Base-by-base conservation (phyloP, 2,888 invertebrate species). In the Nomada fucata region DNA sequence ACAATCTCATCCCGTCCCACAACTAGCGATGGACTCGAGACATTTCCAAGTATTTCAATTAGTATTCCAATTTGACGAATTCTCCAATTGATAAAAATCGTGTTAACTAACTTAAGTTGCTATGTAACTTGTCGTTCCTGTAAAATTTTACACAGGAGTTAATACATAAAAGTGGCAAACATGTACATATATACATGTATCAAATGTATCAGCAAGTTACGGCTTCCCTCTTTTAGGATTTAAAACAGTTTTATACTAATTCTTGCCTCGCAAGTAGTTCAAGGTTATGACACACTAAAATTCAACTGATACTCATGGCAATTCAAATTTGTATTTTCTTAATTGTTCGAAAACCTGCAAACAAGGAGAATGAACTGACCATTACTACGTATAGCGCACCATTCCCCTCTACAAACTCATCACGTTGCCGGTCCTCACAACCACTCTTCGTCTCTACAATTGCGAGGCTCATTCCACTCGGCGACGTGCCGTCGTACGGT, bases 401-500 rank as follows among this genome's bases (percentile, higher is more conserved):
- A 67, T 60, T 64, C 57, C 68, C 64, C 50, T 53, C 42, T 26
- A 26, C 55, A 20, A 23, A 50, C 53, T 47, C 50, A 69, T 53
- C 71, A n/a, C 61, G n/a, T 57, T 61, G 36, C 61, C 57, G 42
- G 53, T 72, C 70, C 74, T 76, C 52, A 69, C 77, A 71, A 70
- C 61, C 65, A 74, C 69, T 79, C 73, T 60, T 76, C 69, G 75
- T 81, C 71, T 65, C 83, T 72, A 78, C 79, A 75, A 73, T 67
- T 68, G 36, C 82, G 82, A 74, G 80, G 65, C 84, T 89, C 82
- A 85, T 88, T 89, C 85, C 86, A 83, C 82, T 81, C 82, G 77
- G 82, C 86, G 88, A 88, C 85, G 85, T 85, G 83, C 82, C 79
- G 84, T 87, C 87, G 89, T 79, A 84, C 80, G 77, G 83, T 83